Conservation (phyloP, 2,797 vertebrate species). For the Synanceia verrucosa region DNA sequence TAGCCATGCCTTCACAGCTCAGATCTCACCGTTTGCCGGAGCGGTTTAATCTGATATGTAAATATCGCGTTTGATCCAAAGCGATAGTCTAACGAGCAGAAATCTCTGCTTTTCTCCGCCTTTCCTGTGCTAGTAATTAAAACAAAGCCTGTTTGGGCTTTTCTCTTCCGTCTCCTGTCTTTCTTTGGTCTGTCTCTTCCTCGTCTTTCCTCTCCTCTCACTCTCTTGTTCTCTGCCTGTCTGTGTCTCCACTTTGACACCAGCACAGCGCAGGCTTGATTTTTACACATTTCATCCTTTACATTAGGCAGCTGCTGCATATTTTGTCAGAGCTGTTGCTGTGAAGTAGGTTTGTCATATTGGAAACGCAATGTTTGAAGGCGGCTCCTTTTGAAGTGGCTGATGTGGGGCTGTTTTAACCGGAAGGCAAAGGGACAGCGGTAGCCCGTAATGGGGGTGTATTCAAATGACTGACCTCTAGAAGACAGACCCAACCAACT, state of each 20-base stretch:
- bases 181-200: slow-evolving; percentile 32
- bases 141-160: slow-evolving; percentile 86
- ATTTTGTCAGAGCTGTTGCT: slow-evolving; percentile 84
- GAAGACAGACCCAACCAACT: slow-evolving; percentile 74
- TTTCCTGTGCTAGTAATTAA: slow-evolving; percentile 88
- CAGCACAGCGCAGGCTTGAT: slow-evolving; percentile 81
- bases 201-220: slow-evolving; percentile 47
- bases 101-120: slow-evolving; percentile 81
- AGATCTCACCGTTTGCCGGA: slow-evolving; percentile 85
- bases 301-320: slow-evolving; percentile 84
- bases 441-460: slow-evolving; percentile 74
- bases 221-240: slow-evolving; percentile 74
- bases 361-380: slow-evolving; percentile 76
- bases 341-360: slow-evolving; percentile 81
- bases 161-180: slow-evolving; percentile 56
- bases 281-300: slow-evolving; percentile 86
- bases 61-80: slow-evolving; percentile 92
- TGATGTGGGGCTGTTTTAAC: slow-evolving; percentile 77
- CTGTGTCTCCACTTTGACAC: slow-evolving; percentile 85
- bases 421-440: slow-evolving; percentile 72
- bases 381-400: slow-evolving; percentile 76
- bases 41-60: slow-evolving; percentile 96
- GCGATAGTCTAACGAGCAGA: slow-evolving; percentile 89
- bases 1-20: slow-evolving; percentile 66
- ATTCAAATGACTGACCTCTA: slow-evolving; percentile 82